Evolutionary conservation across 1,140 invertebrate genomes (phyloP).

Genomic region (Cyrtorhinus lividipennis): DNA sequence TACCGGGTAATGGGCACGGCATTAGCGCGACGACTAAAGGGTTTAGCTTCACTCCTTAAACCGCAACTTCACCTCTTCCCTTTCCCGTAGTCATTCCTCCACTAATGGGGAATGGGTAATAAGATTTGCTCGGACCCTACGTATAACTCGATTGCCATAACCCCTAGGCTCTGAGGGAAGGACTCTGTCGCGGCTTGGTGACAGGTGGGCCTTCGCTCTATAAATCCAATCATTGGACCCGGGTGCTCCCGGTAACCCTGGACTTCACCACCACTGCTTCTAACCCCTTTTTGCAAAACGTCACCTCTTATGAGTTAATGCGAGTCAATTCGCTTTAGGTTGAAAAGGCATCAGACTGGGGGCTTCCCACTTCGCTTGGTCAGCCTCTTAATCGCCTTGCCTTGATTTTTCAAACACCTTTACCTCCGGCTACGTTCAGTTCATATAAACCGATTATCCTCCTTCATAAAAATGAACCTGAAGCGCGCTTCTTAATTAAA

Average conservation of each 20-base stretch:
- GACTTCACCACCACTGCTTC: neutral
- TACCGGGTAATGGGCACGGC: conserved; percentile 3
- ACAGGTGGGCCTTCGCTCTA: conserved; percentile 2
- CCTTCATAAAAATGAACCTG: too few relatives aligned
- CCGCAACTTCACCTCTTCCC: neutral
- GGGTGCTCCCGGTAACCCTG: neutral
- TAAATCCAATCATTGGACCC: conserved; percentile 9
- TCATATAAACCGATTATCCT: too few relatives aligned
- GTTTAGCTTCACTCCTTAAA: conserved; percentile 9
- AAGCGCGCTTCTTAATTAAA: too few relatives aligned
- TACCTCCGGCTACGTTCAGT: too few relatives aligned
- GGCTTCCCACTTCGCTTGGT: neutral
- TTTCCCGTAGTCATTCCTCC: neutral
- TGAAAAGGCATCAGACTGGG: neutral
- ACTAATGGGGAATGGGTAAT: conserved; percentile 7
- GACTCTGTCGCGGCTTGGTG: conserved; percentile 2
- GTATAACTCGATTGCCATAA: neutral
- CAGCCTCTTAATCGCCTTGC: neutral
- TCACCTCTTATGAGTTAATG: conserved; percentile 9
- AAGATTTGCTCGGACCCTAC: conserved; percentile 4
- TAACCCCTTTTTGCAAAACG: conserved; percentile 3
- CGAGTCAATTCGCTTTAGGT: conserved; percentile 7
- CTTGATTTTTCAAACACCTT: conserved; percentile 4
- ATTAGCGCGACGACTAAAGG: conserved; percentile 6
- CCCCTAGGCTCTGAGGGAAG: neutral